phyloP scores from a whole-genome alignment of 2,797 vertebrate species.

The Hyperoplus lanceolatus region DNA sequence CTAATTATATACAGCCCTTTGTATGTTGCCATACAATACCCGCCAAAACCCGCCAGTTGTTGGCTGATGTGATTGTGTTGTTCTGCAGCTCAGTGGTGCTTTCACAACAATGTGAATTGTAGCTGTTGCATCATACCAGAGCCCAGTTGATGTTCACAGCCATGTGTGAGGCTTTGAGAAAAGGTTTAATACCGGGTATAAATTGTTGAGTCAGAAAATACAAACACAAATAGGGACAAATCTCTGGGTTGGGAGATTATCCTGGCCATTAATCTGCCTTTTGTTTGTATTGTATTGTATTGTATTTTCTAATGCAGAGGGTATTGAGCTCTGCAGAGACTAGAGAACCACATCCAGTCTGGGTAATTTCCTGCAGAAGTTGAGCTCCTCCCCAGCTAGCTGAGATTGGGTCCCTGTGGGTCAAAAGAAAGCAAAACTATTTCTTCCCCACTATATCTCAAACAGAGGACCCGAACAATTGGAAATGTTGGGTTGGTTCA shows the following conservation, averaged over 20 bases:
- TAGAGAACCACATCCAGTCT: constrained; percentile 62
- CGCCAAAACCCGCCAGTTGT: background rate
- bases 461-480: constrained; percentile 38
- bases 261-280: constrained; percentile 73
- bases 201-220: constrained; percentile 64
- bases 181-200: constrained; percentile 43
- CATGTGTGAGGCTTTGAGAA: constrained; percentile 39
- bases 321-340: constrained; percentile 57
- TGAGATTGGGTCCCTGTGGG: constrained; percentile 51
- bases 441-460: constrained; percentile 40
- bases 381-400: constrained; percentile 50
- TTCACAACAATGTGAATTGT: constrained; percentile 35
- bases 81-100: constrained; percentile 42
- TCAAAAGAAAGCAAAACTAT: constrained; percentile 56
- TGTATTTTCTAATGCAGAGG: constrained; percentile 42
- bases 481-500: constrained; percentile 33
- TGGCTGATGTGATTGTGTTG: constrained; percentile 10
- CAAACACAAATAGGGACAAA: constrained; percentile 60
- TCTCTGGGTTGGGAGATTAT: constrained; percentile 70
- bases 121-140: constrained; percentile 22
- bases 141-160: constrained; percentile 39
- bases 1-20: background rate
- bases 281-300: constrained; percentile 73
- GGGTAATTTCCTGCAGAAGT: constrained; percentile 54
- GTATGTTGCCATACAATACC: constrained; percentile 5